These are phyloP conservation scores for Lottia scabra DNA, from an alignment of 2,888 invertebrate genomes.

Conservation along the genomic window DNA sequence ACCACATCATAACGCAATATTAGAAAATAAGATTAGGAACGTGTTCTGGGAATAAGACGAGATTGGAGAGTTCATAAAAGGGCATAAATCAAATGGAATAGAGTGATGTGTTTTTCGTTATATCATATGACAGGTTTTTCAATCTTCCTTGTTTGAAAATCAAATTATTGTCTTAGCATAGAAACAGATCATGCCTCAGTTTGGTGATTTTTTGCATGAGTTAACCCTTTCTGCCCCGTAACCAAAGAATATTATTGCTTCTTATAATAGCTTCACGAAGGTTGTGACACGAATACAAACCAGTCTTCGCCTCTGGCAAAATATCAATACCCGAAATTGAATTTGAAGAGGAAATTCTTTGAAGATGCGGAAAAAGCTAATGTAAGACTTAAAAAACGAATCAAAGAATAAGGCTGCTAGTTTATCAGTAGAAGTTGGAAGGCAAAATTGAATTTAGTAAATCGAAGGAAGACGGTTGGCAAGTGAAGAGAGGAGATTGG, in stretches of 20 bases:
- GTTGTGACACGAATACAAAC: slow-evolving; percentile 3
- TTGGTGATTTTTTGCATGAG: slow-evolving; percentile 6
- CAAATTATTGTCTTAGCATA: slow-evolving; percentile 3
- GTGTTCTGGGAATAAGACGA: neutral
- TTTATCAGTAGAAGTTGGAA: slow-evolving; percentile 9
- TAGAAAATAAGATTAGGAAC: neutral
- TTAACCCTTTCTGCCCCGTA: neutral
- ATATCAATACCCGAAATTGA: slow-evolving; percentile 1
- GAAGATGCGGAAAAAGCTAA: slow-evolving; percentile 6
- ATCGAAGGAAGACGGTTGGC: slow-evolving; percentile 18
- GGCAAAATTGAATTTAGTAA: slow-evolving; percentile 19
- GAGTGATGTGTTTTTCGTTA: slow-evolving; percentile 2
- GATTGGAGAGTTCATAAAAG: neutral
- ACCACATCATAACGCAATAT: neutral
- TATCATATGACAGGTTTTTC: neutral
- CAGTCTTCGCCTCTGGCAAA: neutral
- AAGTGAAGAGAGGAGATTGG: slow-evolving; percentile 13
- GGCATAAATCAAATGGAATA: neutral
- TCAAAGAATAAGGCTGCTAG: neutral
- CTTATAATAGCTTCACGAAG: neutral
- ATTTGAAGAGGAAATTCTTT: slow-evolving; percentile 4
- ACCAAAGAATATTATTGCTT: neutral
- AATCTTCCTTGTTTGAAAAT: slow-evolving; percentile 2
- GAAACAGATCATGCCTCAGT: neutral
- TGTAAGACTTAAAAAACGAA: slow-evolving; percentile 8